These are phyloP conservation scores for Notodonta ziczac DNA, from an alignment of 2,888 invertebrate genomes.

Conservation along the genomic window DNA sequence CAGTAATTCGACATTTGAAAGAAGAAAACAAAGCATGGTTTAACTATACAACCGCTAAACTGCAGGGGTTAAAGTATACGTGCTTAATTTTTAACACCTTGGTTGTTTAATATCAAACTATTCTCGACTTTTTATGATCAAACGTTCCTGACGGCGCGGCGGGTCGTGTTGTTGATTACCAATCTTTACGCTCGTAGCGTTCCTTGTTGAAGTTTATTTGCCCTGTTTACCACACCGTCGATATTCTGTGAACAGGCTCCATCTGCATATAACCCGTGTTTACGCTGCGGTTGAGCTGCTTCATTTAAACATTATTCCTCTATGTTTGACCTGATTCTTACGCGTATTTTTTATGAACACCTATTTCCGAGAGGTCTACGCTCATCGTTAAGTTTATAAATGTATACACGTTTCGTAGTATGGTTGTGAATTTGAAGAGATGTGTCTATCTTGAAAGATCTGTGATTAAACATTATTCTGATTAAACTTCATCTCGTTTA, in stretches of 20 bases:
- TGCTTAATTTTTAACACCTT: too few relatives aligned
- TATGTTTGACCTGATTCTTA: conserved; percentile 61
- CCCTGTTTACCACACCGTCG: conserved; percentile 15
- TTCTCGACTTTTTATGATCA: too few relatives aligned
- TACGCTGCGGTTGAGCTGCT: conserved; percentile 48
- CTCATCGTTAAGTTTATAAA: conserved; percentile 48
- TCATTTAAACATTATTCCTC: conserved; percentile 53
- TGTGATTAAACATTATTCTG: too few relatives aligned
- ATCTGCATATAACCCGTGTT: conserved; percentile 34
- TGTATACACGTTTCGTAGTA: conserved; percentile 33
- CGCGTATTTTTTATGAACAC: conserved; percentile 49
- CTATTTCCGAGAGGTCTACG: conserved; percentile 41
- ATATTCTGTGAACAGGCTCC: conserved; percentile 21
- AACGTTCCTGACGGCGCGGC: neutral
- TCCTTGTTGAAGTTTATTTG: conserved; percentile 14
- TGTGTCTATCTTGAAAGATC: neutral
- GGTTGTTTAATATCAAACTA: too few relatives aligned
- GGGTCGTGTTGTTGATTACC: neutral
- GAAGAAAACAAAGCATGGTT: too few relatives aligned
- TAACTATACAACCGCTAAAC: too few relatives aligned
- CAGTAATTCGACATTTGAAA: too few relatives aligned
- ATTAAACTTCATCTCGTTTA: too few relatives aligned
- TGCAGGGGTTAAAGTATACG: too few relatives aligned
- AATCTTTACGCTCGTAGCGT: neutral
- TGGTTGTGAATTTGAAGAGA: conserved; percentile 1